Conservation (phyloP, 2,888 invertebrate species). For the Lepidochrysops patricia region DNA sequence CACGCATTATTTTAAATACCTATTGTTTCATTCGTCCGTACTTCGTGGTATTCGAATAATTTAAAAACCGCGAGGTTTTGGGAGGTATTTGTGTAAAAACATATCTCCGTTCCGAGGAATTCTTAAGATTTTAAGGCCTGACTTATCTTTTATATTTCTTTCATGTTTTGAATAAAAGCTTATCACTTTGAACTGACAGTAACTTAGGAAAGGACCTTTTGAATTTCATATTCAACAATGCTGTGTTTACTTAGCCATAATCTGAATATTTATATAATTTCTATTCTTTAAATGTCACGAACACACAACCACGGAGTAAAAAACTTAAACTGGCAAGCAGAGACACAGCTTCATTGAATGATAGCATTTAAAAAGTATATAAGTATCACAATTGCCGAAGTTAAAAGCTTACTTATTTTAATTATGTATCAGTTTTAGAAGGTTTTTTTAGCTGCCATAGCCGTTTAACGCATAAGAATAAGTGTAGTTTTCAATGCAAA, state of each 20-base stretch:
- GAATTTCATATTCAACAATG: not conserved
- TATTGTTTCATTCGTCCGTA: not conserved
- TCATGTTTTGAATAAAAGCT: not conserved
- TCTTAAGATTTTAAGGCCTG: not conserved
- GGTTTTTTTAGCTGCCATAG: no score
- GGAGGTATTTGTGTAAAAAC: not conserved
- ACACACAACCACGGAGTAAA: not conserved
- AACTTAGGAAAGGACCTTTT: conserved; percentile 5
- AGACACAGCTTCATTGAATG: no score
- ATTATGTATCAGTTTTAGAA: no score
- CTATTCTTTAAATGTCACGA: not conserved
- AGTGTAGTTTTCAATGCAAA: no score
- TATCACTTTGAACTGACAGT: not conserved
- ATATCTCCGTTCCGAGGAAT: not conserved
- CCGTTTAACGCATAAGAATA: no score
- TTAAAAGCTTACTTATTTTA: no score
- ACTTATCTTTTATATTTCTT: conserved; percentile 10
- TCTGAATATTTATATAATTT: not conserved
- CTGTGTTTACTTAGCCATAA: not conserved
- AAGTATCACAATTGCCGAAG: no score
- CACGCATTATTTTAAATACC: not conserved
- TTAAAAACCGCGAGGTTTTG: not conserved
- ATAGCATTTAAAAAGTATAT: no score
- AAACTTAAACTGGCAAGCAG: no score
- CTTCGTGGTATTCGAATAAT: not conserved